Evolutionary conservation across 30 jellyfish, hydroid and myxozoan genomes (phyloP), one percentile per base, ranked within the genome.

Genomic region (Hydractinia echinata): DNA sequence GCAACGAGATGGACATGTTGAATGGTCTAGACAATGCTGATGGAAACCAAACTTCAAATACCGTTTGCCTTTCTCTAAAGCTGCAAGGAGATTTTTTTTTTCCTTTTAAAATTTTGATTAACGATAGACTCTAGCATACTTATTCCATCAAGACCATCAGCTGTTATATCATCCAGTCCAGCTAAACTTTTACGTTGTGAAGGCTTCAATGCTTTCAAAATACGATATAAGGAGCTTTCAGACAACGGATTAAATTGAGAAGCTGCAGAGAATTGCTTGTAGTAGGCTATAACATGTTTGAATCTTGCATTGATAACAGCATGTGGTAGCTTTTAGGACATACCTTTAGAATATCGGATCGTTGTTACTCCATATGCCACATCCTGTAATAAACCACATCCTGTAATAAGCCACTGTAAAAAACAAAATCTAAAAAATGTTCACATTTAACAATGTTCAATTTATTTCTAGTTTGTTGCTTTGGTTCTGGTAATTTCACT

Each of bases 361-460:
- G 13, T 67, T 13, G 77, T 67, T 67, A 67, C 44, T 8, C 13
- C 77, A 67, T 67, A 67, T 13, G 77, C 77, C 13, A 67, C 77
- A 67, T 67, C 77, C 44, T 67, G 77, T 67, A 67, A 19, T 20
- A 67, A 20, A 67, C 77, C 10, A 56, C 68, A 56, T 56, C 68
- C n/a, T 56, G 68, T 56, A 56, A 56, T 56, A 56, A 56, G n/a
- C 68, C 68, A 67, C 19, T 67, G 44, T 67, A 9, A 44, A 67
- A 67, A 19, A 67, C 19, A 44, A 67, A 67, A 67, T 67, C 77
- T 67, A 67, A 67, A 19, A 67, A 67, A 67, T 67, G 77, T 67
- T 67, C 77, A 67, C 77, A 67, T 67, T 67, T 67, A 10, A 44
- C 77, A 13, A 67, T 67, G 48, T 67, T 44, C 13, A 67, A 44